A percentile compares a stretch with the other conserved stretches of the same genome.
These are phyloP conservation scores for Drosophila auraria DNA, from an alignment of 1,140 invertebrate species.

Conservation along the genomic window DNA sequence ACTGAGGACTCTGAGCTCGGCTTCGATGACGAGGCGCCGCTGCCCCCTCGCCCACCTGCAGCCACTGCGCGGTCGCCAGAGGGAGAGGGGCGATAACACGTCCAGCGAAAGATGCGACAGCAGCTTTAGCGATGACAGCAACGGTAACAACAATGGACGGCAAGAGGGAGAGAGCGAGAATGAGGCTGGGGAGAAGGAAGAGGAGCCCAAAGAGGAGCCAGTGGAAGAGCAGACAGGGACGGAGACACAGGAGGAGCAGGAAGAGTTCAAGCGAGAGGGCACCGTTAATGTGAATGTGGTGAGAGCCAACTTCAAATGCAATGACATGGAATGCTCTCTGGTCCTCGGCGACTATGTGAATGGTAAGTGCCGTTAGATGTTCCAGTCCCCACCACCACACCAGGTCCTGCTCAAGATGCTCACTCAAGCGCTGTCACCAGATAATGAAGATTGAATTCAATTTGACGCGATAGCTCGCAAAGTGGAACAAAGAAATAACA, in stretches of 20 bases:
- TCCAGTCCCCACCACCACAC: neutral
- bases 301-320: constrained; percentile 64
- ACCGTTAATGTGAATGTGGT: constrained; percentile 55
- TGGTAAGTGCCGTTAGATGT: constrained; percentile 45
- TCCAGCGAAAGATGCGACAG: constrained; percentile 30
- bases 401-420: constrained; percentile 21
- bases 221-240: neutral
- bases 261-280: constrained; percentile 26
- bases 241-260: constrained; percentile 1
- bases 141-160: neutral
- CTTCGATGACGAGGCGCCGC: constrained; percentile 35
- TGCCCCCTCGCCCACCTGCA: constrained; percentile 26
- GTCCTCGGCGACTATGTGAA: constrained; percentile 64
- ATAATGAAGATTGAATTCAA: constrained; percentile 51
- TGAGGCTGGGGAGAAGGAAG: constrained; percentile 1
- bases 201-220: neutral
- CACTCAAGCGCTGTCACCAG: constrained; percentile 26
- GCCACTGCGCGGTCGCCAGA: constrained; percentile 6
- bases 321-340: constrained; percentile 67
- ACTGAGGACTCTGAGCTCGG: constrained; percentile 35
- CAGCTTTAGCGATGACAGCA: constrained; percentile 35
- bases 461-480: constrained; percentile 30
- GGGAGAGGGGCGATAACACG: constrained; percentile 10
- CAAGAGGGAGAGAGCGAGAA: constrained; percentile 9
- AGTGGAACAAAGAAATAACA: constrained; percentile 30